A percentile compares a stretch with the other conserved stretches of the same genome.
phyloP scores from a whole-genome alignment of 2,888 invertebrate species.

The Heliconius aoede region DNA sequence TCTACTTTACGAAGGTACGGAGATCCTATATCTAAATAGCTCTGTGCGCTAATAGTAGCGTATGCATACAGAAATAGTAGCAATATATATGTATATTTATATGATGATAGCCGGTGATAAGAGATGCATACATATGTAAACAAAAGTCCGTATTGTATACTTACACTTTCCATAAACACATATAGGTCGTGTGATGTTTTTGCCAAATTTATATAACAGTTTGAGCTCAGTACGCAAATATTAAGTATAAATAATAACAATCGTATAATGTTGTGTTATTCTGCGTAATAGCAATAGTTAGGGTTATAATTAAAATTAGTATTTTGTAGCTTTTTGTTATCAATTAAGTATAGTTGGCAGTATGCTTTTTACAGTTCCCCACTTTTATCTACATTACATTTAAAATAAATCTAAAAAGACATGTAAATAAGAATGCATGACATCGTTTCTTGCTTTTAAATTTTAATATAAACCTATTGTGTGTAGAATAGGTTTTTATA shows the following conservation, averaged over 20 bases:
- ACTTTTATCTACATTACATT: no score
- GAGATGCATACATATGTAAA: constrained; percentile 20
- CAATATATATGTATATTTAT: constrained; percentile 1
- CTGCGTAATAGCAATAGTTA: not conserved
- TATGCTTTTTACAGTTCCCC: no score
- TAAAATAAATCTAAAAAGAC: no score
- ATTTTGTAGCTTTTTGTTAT: not conserved
- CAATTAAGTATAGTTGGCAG: not conserved
- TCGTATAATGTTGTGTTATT: not conserved
- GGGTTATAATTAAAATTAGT: not conserved
- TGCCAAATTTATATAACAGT: constrained; percentile 20
- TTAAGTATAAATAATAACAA: constrained; percentile 23
- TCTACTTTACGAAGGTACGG: no score
- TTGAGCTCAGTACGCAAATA: constrained; percentile 3
- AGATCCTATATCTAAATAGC: no score
- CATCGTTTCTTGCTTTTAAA: no score
- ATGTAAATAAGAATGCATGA: no score
- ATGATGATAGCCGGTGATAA: constrained; percentile 9
- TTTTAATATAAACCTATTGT: no score
- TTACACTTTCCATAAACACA: constrained; percentile 30
- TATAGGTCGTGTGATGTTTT: constrained; percentile 26
- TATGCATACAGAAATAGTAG: not conserved
- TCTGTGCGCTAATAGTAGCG: not conserved
- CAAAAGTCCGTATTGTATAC: constrained; percentile 7
- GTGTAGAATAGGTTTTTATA: no score